Percentiles rank a stretch among this genome's conserved stretches.
Evolutionary conservation across 2,797 vertebrate species (phyloP).

Genomic region (Bradypodion ventrale): DNA sequence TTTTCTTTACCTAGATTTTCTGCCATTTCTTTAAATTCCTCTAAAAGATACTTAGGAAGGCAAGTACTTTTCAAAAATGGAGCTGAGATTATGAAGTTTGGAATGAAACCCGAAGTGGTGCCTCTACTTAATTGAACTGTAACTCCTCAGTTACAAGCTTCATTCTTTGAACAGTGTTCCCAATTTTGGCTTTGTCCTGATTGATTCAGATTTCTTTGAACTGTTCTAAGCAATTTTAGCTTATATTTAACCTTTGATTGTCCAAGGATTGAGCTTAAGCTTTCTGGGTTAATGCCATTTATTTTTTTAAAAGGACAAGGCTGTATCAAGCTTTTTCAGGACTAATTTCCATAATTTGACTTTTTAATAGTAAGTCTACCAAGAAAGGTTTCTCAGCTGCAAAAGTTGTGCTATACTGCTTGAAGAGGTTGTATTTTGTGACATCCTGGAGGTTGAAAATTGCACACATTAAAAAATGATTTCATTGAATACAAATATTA

Average conservation of each 20-base stretch:
- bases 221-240: background rate
- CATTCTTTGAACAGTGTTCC: background rate
- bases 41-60: background rate
- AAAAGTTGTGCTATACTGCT: background rate
- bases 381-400: background rate
- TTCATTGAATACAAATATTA: background rate
- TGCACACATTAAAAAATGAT: background rate
- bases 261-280: background rate
- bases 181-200: background rate
- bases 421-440: background rate
- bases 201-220: background rate
- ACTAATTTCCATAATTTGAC: no score
- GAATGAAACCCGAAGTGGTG: background rate
- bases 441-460: background rate
- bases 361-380: background rate
- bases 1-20: background rate
- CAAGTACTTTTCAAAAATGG: background rate
- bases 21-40: background rate
- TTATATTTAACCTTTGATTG: background rate
- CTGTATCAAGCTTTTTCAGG: conserved; percentile 3
- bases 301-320: background rate
- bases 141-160: background rate
- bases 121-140: background rate
- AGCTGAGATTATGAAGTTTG: background rate
- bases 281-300: background rate